Evolutionary conservation across 2,797 vertebrate species (phyloP), one percentile per base, ranked within the genome.

Genomic region (Semaprochilodus insignis): DNA sequence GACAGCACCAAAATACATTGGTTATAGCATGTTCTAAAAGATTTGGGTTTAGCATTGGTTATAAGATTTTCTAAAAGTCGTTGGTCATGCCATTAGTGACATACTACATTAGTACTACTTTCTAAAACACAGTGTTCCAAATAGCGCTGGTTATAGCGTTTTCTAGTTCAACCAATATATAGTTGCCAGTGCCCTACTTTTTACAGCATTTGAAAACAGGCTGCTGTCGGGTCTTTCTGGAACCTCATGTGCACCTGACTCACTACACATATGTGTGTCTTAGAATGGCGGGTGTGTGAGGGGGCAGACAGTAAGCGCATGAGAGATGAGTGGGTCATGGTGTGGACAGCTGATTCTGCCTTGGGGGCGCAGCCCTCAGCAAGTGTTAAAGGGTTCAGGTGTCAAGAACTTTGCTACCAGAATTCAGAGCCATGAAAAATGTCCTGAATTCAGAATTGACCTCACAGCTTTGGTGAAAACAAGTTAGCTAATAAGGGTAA

Each of bases 281-380:
- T 27, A 31, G 40, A 48, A 44, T 44, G 40, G 40, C 0, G 40
- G 40, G 17, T 62, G 36, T 63, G n/a, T 44, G 34, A 16, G 55
- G 27, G 62, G 27, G 27, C 25, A 31, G 62, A 31, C 17, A 67
- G 5, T 31, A 44, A 52, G 25, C 62, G 44, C 74, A 52, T 77
- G 44, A 65, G 62, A 31, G 62, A 17, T 65, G 62, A 65, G 62
- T 65, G 27, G 25, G 59, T 60, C n/a, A 23, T 77, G 60, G 75
- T 27, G 63, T 34, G 65, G 76, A 78, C 19, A 67, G 27, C 25
- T 78, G 76, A 67, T 67, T 54, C 51, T 40, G 21, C 16, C 31
- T 17, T 21, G 25, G 25, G 51, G 60, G 14, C 25, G 4, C 34
- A 31, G 48, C 51, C 62, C 27, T 77, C 16, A 65, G 14, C 63